These are phyloP conservation scores for Coptodon bakossiorum DNA, from an alignment of 2,113 vertebrate species.

Conservation along the genomic window DNA sequence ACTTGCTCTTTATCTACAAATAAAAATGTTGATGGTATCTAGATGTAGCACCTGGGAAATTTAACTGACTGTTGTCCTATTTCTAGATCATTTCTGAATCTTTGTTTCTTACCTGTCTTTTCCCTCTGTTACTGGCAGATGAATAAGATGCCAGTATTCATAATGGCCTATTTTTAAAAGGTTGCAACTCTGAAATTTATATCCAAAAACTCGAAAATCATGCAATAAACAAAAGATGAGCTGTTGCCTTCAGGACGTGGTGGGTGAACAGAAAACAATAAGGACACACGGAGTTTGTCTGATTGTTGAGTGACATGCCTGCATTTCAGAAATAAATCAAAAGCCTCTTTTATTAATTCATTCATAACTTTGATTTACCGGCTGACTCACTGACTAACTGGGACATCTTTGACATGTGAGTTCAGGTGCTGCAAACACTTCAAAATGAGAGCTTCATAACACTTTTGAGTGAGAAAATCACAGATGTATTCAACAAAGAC, in stretches of 20 bases:
- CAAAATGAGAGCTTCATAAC: background rate
- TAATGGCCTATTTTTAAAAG: background rate
- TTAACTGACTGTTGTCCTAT: background rate
- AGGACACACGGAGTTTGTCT: slow-evolving; percentile 14
- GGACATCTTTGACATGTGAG: background rate
- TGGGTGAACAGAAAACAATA: slow-evolving; percentile 15
- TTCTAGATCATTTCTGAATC: background rate
- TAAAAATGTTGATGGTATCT: background rate
- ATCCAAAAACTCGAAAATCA: background rate
- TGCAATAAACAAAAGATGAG: slow-evolving; percentile 12
- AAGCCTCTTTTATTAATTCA: slow-evolving; percentile 23
- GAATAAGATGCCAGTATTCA: background rate
- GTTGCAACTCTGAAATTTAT: background rate
- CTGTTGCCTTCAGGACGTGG: slow-evolving; percentile 9
- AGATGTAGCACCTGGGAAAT: background rate
- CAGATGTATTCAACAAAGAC: background rate
- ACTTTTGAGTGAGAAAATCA: background rate
- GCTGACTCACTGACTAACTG: slow-evolving; percentile 12
- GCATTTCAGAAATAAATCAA: slow-evolving; percentile 9
- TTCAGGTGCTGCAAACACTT: background rate
- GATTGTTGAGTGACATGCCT: slow-evolving; percentile 30
- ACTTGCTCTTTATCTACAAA: background rate
- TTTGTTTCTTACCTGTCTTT: background rate
- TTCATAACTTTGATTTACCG: background rate
- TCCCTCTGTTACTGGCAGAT: background rate